phyloP scores from a whole-genome alignment of 2,888 invertebrate genomes.

The Pyrrhosoma nymphula region DNA sequence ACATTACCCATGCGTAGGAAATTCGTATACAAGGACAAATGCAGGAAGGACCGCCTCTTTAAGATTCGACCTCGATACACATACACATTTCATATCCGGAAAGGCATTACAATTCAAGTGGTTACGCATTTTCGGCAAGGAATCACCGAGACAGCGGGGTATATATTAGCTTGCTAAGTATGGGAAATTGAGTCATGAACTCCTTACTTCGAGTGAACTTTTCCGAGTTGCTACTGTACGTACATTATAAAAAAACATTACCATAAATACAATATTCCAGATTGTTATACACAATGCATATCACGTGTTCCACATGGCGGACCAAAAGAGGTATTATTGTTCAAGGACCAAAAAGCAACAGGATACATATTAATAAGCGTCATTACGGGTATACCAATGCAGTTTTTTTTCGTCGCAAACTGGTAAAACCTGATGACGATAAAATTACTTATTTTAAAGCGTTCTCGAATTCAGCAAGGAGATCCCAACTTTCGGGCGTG shows the following conservation, averaged over 20 bases:
- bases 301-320: conserved; percentile 19
- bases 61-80: not conserved
- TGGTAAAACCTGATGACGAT: conserved; percentile 55
- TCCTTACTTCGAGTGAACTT: not conserved
- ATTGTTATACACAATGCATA: not conserved
- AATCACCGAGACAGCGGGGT: not conserved
- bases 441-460: not conserved
- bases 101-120: not conserved
- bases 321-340: not conserved
- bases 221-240: not conserved
- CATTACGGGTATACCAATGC: not conserved
- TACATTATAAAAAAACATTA: not conserved
- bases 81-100: not conserved
- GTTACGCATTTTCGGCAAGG: not conserved
- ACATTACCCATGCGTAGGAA: not conserved
- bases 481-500: not conserved
- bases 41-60: not conserved
- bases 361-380: conserved; percentile 52
- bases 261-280: not conserved
- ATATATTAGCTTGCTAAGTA: not conserved
- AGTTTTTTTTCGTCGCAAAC: not conserved
- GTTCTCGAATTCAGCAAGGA: not conserved
- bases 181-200: not conserved
- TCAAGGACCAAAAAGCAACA: not conserved
- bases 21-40: not conserved